Evolutionary conservation across 2,797 vertebrate genomes (phyloP).

Genomic region (Sebastes kiyomatsui): DNA sequence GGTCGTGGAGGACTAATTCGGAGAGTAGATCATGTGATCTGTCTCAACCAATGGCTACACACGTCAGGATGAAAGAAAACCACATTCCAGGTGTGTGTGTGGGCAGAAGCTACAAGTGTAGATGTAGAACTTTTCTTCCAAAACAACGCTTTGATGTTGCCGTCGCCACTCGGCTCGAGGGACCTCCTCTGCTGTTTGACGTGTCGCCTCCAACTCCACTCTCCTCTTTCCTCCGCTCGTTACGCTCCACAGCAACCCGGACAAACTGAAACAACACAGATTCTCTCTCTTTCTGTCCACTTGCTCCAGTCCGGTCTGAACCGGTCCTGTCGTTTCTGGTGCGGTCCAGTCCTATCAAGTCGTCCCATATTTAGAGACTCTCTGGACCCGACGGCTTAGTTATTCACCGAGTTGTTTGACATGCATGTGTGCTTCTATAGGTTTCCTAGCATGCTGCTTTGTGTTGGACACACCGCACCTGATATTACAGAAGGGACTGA

Average conservation of each 20-base stretch:
- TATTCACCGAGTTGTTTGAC: slow-evolving; percentile 62
- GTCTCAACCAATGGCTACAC: slow-evolving; percentile 7
- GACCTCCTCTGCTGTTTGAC: slow-evolving; percentile 31
- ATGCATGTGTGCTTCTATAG: slow-evolving; percentile 80
- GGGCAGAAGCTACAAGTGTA: background rate
- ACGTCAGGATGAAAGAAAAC: slow-evolving; percentile 4
- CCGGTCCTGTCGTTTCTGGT: slow-evolving; percentile 21
- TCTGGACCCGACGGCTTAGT: slow-evolving; percentile 46
- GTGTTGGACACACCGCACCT: slow-evolving; percentile 54
- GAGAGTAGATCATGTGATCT: slow-evolving; percentile 9
- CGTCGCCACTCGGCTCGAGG: background rate
- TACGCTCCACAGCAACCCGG: slow-evolving; percentile 11
- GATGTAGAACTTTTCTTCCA: slow-evolving; percentile 46
- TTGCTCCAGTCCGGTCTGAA: slow-evolving; percentile 2
- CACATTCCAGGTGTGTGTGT: slow-evolving; percentile 21
- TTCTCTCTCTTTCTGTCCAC: slow-evolving; percentile 4
- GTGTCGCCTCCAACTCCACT: background rate
- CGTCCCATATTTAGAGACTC: slow-evolving; percentile 52
- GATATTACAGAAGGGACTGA: slow-evolving; percentile 48
- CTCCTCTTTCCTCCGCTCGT: background rate
- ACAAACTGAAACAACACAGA: slow-evolving; percentile 16
- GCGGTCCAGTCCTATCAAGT: slow-evolving; percentile 18
- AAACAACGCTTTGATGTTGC: slow-evolving; percentile 15
- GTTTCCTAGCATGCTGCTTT: slow-evolving; percentile 80
- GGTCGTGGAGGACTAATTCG: background rate